phyloP scores from a whole-genome alignment of 2,888 invertebrate genomes.

The Pristionchus exspectatus region DNA sequence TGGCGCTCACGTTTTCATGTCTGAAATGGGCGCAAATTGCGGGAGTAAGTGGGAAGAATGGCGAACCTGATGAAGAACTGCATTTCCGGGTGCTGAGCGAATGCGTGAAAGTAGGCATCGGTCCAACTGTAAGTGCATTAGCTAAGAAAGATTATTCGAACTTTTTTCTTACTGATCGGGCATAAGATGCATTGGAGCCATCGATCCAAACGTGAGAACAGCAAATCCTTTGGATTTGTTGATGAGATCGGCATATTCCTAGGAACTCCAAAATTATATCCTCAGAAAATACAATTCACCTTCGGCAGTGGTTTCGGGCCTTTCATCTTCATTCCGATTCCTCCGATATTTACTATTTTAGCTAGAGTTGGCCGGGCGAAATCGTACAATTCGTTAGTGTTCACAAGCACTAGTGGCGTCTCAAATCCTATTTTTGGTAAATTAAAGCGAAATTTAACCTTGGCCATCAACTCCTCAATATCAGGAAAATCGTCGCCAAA shows the following conservation, averaged over 20 bases:
- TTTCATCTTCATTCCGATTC: constrained; percentile 70
- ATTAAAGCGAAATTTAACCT: no score
- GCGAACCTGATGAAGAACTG: constrained; percentile 64
- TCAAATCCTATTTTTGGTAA: no score
- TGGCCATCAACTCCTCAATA: constrained; percentile 59
- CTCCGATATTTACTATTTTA: constrained; percentile 71
- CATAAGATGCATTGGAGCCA: constrained; percentile 42
- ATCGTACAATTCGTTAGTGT: constrained; percentile 70
- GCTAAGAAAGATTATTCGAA: no score
- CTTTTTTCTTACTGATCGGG: constrained; percentile 21
- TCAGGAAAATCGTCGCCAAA: constrained; percentile 69
- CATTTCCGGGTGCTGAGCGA: constrained; percentile 63
- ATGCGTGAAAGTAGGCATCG: constrained; percentile 62
- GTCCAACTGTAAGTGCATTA: no score
- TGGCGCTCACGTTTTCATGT: neutral
- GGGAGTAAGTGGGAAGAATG: no score
- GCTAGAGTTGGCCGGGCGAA: constrained; percentile 69
- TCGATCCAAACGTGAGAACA: constrained; percentile 27
- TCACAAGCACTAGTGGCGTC: constrained; percentile 64
- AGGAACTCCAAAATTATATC: neutral
- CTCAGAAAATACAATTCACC: neutral
- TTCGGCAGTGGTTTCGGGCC: constrained; percentile 63
- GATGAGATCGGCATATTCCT: neutral
- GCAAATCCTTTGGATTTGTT: neutral
- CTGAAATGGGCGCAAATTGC: no score